Evolutionary conservation across 2,113 vertebrate species (phyloP).

Genomic region (Nasalis larvatus): DNA sequence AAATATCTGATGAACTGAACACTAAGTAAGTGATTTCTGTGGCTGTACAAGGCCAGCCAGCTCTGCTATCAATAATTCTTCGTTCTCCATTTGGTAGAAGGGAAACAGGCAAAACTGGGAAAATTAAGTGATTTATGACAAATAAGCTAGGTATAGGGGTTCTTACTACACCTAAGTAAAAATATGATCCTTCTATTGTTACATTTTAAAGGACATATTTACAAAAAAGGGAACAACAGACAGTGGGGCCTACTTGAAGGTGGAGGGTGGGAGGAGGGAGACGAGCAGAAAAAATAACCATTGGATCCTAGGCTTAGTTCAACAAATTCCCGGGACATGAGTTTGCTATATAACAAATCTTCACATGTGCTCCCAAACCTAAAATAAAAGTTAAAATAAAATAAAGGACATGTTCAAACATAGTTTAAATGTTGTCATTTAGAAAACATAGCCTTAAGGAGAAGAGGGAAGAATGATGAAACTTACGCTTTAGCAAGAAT

Average conservation of each 20-base stretch:
- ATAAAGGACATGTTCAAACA: background rate
- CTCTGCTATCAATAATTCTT: background rate
- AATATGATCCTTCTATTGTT: background rate
- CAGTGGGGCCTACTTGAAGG: no score
- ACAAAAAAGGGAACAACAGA: no score
- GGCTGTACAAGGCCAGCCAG: background rate
- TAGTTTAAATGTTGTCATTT: background rate
- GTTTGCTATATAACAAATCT: no score
- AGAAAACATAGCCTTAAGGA: background rate
- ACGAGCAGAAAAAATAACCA: no score
- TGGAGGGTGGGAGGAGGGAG: no score
- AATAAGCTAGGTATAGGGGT: background rate
- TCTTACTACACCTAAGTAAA: background rate
- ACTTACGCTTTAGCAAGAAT: background rate
- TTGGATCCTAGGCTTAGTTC: no score
- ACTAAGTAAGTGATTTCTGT: background rate
- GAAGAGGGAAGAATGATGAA: slow-evolving; percentile 17
- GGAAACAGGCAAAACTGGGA: background rate
- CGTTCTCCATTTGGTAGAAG: background rate
- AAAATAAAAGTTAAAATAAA: no score
- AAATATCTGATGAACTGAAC: slow-evolving; percentile 1
- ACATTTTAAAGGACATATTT: slow-evolving; percentile 2
- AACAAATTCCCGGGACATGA: no score
- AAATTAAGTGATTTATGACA: slow-evolving; percentile 9
- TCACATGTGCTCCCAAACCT: no score